Base-by-base conservation (phyloP, 1,140 invertebrate genomes). In the Phenacoccus solenopsis region DNA sequence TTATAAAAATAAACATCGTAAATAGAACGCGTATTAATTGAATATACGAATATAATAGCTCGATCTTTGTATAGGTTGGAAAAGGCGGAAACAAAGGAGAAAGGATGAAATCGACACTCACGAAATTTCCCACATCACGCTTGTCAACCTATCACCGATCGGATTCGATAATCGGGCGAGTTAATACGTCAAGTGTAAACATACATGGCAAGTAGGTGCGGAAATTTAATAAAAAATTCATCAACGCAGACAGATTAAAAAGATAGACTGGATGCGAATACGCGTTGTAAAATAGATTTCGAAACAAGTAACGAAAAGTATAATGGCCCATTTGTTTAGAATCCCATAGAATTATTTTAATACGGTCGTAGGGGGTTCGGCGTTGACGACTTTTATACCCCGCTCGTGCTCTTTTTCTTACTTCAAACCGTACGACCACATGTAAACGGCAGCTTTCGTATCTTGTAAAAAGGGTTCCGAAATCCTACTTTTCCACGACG, bases 271-370 rank as follows among this genome's bases (percentile, higher is more conserved):
- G 32, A 64, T 25, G 20, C 25, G 59, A 10, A 24, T 22, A 22
- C 25, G 25, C 25, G 25, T 64, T 64, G 59, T 64, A 64, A 64
- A 27, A 64, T 64, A 64, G 59, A 64, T 64, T 64, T 64, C 25
- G 10, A 20, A 64, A 64, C 59, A 64, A 64, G 59, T 64, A 22
- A 64, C 59, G 59, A 64, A 64, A 64, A 64, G 59, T 64, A 64
- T 27, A 64, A 64, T 64, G 59, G 59, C 59, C 59, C 59, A 64
- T 64, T 64, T 64, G 59, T 64, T 64, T 64, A 64, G 59, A 27
- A 64, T 64, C 59, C 59, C 59, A 64, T 64, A 64, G 59, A 25
- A 64, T 64, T 64, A 64, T 64, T 64, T 64, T 64, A 64, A 64
- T 27, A 27, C 59, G 4, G 13, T 24, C 10, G 2, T 5, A 64